Conservation (phyloP, 2,797 vertebrate genomes). For the Gymnothorax javanicus region DNA sequence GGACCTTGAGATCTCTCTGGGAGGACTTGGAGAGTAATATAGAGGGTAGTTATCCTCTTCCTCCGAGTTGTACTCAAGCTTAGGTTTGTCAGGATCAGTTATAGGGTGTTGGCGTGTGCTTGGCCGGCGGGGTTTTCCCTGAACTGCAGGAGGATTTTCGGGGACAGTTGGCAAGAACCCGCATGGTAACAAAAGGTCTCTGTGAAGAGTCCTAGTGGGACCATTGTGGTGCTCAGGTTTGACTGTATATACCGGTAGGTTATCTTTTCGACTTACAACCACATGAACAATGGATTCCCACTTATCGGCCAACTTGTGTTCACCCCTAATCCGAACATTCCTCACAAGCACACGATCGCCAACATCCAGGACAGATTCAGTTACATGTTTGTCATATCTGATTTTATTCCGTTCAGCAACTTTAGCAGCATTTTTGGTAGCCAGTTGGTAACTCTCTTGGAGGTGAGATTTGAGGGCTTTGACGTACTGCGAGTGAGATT, state of each 20-base stretch:
- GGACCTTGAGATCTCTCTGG: background rate
- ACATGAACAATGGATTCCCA: constrained; percentile 27
- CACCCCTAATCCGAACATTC: background rate
- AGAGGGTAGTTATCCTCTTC: background rate
- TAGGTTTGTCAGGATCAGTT: background rate
- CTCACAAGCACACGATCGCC: background rate
- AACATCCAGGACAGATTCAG: background rate
- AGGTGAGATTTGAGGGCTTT: background rate
- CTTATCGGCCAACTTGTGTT: constrained; percentile 24
- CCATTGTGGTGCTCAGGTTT: no score
- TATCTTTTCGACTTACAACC: background rate
- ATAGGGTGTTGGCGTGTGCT: background rate
- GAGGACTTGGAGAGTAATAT: background rate
- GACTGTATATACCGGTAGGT: constrained; percentile 28
- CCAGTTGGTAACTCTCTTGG: constrained; percentile 26
- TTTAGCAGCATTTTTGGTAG: background rate
- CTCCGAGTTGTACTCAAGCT: background rate
- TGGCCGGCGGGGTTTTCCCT: background rate
- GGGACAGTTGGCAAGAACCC: background rate
- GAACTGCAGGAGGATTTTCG: background rate
- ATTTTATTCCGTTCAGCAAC: constrained; percentile 4
- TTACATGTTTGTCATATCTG: constrained; percentile 16
- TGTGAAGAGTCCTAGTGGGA: constrained; percentile 9
- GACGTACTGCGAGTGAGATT: constrained; percentile 17
- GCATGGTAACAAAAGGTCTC: no score